phyloP scores from a whole-genome alignment of 2,888 invertebrate species.

The Abrostola triplasia region DNA sequence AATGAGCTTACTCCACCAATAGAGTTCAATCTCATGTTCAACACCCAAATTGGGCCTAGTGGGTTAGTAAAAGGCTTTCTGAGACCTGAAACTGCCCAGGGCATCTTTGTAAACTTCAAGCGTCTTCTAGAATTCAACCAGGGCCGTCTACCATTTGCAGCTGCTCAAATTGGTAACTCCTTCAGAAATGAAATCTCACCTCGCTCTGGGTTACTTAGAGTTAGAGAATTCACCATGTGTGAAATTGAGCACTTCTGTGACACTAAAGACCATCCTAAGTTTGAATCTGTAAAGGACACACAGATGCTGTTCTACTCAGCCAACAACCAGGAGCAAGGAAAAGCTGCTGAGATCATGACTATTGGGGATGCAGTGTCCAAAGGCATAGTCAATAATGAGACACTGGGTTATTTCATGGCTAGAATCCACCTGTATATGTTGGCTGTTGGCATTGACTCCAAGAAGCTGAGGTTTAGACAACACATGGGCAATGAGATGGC shows the following conservation, averaged over 20 bases:
- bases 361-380: conserved; percentile 96
- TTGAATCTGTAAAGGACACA: conserved; percentile 92
- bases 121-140: conserved; percentile 98
- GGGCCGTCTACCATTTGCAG: conserved; percentile 98
- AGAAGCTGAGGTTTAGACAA: conserved; percentile 97
- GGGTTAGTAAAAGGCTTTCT: conserved; percentile 98
- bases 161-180: conserved; percentile 99
- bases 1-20: conserved; percentile 98
- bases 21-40: conserved; percentile 99
- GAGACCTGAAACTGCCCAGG: conserved; percentile 99
- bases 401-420: conserved; percentile 99
- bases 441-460: conserved; percentile 95
- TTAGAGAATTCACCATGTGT: conserved; percentile 99
- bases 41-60: conserved; percentile 98
- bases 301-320: conserved; percentile 96
- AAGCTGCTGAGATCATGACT: conserved; percentile 92
- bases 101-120: conserved; percentile 99
- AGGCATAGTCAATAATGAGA: conserved; percentile 98
- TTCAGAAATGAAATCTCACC: conserved; percentile 99
- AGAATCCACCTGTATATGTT: conserved; percentile 96
- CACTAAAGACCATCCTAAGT: conserved; percentile 97
- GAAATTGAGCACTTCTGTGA: conserved; percentile 99
- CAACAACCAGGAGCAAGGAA: conserved; percentile 99
- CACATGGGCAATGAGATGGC: conserved; percentile 99
- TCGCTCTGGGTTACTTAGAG: conserved; percentile 97